Percentiles rank a stretch among this genome's conserved stretches.
These are phyloP conservation scores for Sesamia nonagrioides DNA, from an alignment of 1,140 invertebrate species.

Conservation along the genomic window DNA sequence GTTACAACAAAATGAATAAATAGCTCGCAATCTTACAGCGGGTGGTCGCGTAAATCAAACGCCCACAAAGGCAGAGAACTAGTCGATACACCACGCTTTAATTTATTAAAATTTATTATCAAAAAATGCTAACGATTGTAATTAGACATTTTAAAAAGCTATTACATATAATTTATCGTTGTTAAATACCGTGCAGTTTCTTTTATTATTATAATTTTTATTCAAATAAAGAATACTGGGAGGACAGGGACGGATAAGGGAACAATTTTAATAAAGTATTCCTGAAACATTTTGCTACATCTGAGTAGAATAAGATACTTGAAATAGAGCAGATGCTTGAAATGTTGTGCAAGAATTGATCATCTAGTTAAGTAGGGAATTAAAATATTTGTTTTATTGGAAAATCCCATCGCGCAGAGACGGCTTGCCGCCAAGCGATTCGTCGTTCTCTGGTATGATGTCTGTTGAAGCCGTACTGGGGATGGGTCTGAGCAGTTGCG, in stretches of 20 bases:
- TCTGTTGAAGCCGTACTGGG: too few species aligned
- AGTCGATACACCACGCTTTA: conserved; percentile 32
- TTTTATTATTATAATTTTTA: conserved; percentile 5
- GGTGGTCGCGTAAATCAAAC: conserved; percentile 63
- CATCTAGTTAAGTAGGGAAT: too few species aligned
- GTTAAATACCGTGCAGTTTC: neutral
- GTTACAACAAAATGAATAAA: conserved; percentile 28
- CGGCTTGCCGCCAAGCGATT: too few species aligned
- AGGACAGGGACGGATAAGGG: conserved; percentile 1
- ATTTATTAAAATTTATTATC: conserved; percentile 54
- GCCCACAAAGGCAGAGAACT: conserved; percentile 50
- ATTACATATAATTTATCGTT: conserved; percentile 40
- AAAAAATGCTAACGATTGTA: conserved; percentile 52
- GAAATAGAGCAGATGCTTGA: neutral
- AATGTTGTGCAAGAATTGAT: too few species aligned
- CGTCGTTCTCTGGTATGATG: too few species aligned
- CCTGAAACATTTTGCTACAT: too few species aligned
- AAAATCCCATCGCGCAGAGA: too few species aligned
- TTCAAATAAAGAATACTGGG: neutral
- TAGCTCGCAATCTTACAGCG: conserved; percentile 59
- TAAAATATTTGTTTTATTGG: too few species aligned
- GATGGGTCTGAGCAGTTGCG: too few species aligned
- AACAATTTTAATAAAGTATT: neutral
- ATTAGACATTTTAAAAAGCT: conserved; percentile 43
- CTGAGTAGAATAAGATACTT: neutral